Evolutionary conservation across 2,888 invertebrate species (phyloP), one percentile per base, ranked within the genome.

Genomic region (Bruchidius siliquastri): DNA sequence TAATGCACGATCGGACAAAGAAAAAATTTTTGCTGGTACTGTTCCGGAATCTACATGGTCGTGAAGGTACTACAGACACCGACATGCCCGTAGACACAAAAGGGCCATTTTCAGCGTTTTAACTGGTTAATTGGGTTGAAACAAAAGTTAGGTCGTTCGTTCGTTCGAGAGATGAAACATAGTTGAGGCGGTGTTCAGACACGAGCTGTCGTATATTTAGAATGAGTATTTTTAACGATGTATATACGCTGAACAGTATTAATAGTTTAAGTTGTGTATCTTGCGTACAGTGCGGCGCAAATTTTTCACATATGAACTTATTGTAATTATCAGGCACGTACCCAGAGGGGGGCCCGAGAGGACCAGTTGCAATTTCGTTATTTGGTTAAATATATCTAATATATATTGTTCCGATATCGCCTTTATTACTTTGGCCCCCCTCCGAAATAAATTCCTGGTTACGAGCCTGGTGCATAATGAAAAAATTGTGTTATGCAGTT

Each of bases 201-300:
- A 71, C 74, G 70, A 70, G 71, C 70, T 72, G 71, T 74, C 77
- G 79, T 82, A 83, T 82, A 82, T 82, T 81, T 84, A 84, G 83
- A 82, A 81, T 79, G 81, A 79, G 76, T 83, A 83, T 83, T 83
- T 84, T 81, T 83, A 82, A 80, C 81, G 79, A 78, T 80, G 80
- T 49, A 49, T 49, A 49, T 80, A 78, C 79, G 79, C 78, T 77
- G 77, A 77, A 76, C 76, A 78, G 77, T 82, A 83, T 82, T 82
- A 83, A 83, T 83, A 83, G 82, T 80, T 77, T 74, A 76, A 77
- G 75, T 77, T 49, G 49, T 49, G 18, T 49, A 49, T 49, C 18
- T 49, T 49, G 49, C 49, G 0, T 49, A 49, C 49, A 49, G 3
- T 1, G 49, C 13, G 49, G 18, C 49, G 18, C 13, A 49, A 49